phyloP scores from a whole-genome alignment of 2,113 vertebrate genomes.

The Pongo pygmaeus region DNA sequence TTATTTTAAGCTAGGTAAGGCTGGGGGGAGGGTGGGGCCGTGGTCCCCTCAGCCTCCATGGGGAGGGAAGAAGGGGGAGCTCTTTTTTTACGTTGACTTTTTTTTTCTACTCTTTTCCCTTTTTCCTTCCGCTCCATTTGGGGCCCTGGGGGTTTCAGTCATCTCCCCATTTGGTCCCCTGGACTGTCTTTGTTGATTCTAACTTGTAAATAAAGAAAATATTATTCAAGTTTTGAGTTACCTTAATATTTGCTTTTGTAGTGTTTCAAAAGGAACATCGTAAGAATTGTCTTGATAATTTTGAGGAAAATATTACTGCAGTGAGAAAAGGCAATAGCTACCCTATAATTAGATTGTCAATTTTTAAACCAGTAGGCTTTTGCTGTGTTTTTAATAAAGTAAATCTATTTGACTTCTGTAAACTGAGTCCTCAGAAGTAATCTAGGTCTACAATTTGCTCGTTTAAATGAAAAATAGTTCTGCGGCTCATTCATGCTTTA shows the following conservation, averaged over 20 bases:
- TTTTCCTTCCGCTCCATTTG: constrained; percentile 57
- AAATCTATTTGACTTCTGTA: not conserved
- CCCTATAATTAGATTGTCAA: not conserved
- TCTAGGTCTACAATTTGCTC: not conserved
- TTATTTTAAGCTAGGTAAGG: constrained; percentile 78
- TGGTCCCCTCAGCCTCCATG: constrained; percentile 43
- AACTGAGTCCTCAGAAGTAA: not conserved
- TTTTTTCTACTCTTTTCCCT: constrained; percentile 72
- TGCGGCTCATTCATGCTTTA: not conserved
- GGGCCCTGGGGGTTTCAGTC: constrained; percentile 62
- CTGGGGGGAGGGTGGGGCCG: not conserved
- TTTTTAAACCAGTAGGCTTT: not conserved
- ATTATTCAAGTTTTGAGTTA: constrained; percentile 72
- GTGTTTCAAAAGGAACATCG: not conserved
- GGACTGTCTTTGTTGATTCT: constrained; percentile 74
- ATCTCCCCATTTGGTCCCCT: constrained; percentile 60
- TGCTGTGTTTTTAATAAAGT: not conserved
- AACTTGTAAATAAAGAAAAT: constrained; percentile 86
- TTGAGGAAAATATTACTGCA: not conserved
- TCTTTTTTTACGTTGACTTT: constrained; percentile 76
- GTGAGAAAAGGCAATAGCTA: not conserved
- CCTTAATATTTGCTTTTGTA: not conserved
- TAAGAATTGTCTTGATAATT: not conserved
- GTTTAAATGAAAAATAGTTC: not conserved
- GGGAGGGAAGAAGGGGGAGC: constrained; percentile 61